Evolutionary conservation across 2,888 invertebrate species (phyloP).

Genomic region (Cinara cedri): DNA sequence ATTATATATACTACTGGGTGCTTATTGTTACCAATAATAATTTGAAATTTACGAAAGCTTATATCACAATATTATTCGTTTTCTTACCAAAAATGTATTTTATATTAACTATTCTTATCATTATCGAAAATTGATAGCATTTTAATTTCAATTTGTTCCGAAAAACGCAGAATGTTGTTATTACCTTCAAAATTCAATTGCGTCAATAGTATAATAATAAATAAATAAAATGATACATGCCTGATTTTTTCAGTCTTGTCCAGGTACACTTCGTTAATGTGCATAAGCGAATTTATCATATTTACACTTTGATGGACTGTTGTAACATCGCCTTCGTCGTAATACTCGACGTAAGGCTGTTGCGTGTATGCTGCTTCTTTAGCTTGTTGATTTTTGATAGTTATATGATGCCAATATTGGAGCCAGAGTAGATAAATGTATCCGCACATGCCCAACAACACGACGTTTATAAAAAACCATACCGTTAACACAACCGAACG

Average conservation of each 20-base stretch:
- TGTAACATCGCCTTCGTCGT: slow-evolving; percentile 46
- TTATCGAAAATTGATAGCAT: too few relatives aligned
- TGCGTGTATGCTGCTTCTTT: slow-evolving; percentile 14
- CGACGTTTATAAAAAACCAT: slow-evolving; percentile 75
- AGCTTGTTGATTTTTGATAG: slow-evolving; percentile 43
- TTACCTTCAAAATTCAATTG: too few relatives aligned
- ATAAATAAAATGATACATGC: slow-evolving; percentile 28
- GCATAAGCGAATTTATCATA: slow-evolving; percentile 34
- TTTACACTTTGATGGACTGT: background rate
- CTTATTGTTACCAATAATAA: too few relatives aligned
- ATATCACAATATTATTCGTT: too few relatives aligned
- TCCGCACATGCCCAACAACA: slow-evolving; percentile 75
- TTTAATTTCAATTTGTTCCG: too few relatives aligned
- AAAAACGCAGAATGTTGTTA: too few relatives aligned
- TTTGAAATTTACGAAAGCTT: too few relatives aligned
- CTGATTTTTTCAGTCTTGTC: slow-evolving; percentile 39
- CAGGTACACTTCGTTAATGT: background rate
- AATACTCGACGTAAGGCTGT: slow-evolving; percentile 55
- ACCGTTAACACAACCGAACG: slow-evolving; percentile 72
- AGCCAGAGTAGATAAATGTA: slow-evolving; percentile 77
- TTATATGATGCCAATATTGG: slow-evolving; percentile 69
- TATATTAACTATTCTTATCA: too few relatives aligned
- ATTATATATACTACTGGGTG: too few relatives aligned
- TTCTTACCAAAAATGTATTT: too few relatives aligned
- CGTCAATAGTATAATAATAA: too few relatives aligned